These are phyloP conservation scores for Synchiropus splendidus DNA, from an alignment of 2,113 vertebrate species.

Conservation along the genomic window DNA sequence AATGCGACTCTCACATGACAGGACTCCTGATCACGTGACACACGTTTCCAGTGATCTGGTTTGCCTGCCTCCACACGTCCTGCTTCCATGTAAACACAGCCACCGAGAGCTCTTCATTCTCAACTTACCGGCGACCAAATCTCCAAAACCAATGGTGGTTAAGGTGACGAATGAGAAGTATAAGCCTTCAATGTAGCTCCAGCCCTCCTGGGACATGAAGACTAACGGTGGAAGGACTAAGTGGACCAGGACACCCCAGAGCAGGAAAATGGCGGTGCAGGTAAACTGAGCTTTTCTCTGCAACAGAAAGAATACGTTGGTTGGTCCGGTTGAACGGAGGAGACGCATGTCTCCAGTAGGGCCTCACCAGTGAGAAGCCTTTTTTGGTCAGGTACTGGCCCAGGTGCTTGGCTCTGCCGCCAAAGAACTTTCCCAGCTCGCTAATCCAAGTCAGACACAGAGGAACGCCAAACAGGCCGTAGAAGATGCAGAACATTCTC, in stretches of 20 bases:
- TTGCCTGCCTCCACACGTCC: no score
- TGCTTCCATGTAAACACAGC: no score
- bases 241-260: conserved; percentile 90
- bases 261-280: conserved; percentile 88
- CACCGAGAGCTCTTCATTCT: no score
- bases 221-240: conserved; percentile 91
- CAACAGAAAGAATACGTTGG: conserved; percentile 5
- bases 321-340: conserved; percentile 1
- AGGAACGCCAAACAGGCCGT: conserved; percentile 91
- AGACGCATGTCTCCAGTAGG: no score
- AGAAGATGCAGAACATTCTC: conserved; percentile 93
- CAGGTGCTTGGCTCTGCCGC: conserved; percentile 88
- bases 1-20: no score
- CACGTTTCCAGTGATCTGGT: no score
- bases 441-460: conserved; percentile 96
- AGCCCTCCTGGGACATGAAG: conserved; percentile 92
- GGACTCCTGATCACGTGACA: no score
- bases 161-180: conserved; percentile 97
- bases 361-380: conserved; percentile 87
- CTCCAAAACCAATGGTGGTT: conserved; percentile 94
- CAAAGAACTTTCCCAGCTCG: conserved; percentile 96
- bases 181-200: conserved; percentile 89
- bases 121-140: conserved; percentile 84
- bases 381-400: conserved; percentile 89
- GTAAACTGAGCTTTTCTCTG: conserved; percentile 94